These are phyloP conservation scores for Cassiopea andromeda DNA, from an alignment of 30 jellyfish, hydroid and myxozoan species.

Conservation along the genomic window DNA sequence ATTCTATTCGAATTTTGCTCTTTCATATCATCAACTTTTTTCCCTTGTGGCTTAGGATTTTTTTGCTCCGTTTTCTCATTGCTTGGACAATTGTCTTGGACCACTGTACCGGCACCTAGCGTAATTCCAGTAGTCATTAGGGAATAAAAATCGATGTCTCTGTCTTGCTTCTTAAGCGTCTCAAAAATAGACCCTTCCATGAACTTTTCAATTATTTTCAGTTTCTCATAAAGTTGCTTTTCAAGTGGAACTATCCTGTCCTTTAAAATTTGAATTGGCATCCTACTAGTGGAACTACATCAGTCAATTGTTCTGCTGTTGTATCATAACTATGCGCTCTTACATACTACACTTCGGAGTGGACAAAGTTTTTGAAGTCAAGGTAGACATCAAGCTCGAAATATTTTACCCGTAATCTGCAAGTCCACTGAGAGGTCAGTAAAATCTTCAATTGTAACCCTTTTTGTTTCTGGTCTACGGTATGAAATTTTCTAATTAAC, in stretches of 20 bases:
- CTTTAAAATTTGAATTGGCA: neutral
- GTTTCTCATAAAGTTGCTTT: conserved; percentile 22
- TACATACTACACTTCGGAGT: conserved; percentile 8
- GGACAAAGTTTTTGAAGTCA: conserved; percentile 6
- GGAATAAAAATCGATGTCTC: neutral
- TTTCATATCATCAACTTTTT: neutral
- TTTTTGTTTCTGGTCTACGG: neutral
- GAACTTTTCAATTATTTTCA: conserved; percentile 13
- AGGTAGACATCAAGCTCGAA: neutral
- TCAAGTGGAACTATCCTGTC: conserved; percentile 18
- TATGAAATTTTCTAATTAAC: neutral
- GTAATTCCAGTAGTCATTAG: neutral
- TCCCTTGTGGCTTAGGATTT: conserved; percentile 11
- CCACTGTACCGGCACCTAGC: neutral
- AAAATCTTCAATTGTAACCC: conserved; percentile 9
- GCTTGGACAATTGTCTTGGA: conserved; percentile 1
- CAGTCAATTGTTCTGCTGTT: conserved; percentile 1
- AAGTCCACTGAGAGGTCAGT: conserved; percentile 14
- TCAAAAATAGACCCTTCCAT: conserved; percentile 27
- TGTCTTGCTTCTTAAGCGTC: neutral
- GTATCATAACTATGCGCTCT: neutral
- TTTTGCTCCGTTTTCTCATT: conserved; percentile 3
- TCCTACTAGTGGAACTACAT: conserved; percentile 1
- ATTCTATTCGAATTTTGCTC: neutral
- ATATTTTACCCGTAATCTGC: neutral